phyloP scores from a whole-genome alignment of 2,888 invertebrate species.

The Eupithecia dodoneata region DNA sequence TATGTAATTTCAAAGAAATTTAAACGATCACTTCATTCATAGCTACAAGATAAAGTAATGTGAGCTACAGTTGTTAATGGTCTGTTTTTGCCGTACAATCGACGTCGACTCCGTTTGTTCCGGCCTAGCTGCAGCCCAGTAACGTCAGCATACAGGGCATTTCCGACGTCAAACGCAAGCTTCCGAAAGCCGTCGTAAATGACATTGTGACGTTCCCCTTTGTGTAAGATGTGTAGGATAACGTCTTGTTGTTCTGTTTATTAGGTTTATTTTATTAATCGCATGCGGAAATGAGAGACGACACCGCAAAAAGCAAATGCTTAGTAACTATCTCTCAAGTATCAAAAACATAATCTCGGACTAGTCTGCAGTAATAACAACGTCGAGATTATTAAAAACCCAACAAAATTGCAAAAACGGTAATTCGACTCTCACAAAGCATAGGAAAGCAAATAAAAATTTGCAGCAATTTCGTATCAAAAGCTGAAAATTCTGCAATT shows the following conservation, averaged over 20 bases:
- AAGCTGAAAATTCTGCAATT: conserved; percentile 28
- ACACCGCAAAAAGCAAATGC: background rate
- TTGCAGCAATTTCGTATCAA: conserved; percentile 19
- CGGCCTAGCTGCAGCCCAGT: conserved; percentile 37
- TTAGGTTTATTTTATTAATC: background rate
- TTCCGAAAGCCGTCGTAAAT: conserved; percentile 51
- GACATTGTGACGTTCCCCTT: conserved; percentile 46
- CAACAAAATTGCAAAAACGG: conserved; percentile 15
- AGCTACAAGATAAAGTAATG: background rate
- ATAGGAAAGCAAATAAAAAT: conserved; percentile 21
- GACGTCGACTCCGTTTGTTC: conserved; percentile 23
- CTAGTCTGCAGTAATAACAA: background rate
- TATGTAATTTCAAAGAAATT: background rate
- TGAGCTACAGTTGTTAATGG: background rate
- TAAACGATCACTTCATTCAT: background rate
- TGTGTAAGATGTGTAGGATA: conserved; percentile 5
- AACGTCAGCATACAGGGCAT: conserved; percentile 48
- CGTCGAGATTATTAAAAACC: conserved; percentile 23
- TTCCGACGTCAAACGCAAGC: conserved; percentile 56
- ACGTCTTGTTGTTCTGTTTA: conserved; percentile 16
- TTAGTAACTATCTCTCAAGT: background rate
- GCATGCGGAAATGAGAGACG: background rate
- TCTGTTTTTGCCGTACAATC: conserved; percentile 15
- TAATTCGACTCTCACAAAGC: conserved; percentile 14
- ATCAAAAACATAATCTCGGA: background rate